Base-by-base conservation (phyloP, 2,797 vertebrate genomes). In the Chloroceryle amazona region DNA sequence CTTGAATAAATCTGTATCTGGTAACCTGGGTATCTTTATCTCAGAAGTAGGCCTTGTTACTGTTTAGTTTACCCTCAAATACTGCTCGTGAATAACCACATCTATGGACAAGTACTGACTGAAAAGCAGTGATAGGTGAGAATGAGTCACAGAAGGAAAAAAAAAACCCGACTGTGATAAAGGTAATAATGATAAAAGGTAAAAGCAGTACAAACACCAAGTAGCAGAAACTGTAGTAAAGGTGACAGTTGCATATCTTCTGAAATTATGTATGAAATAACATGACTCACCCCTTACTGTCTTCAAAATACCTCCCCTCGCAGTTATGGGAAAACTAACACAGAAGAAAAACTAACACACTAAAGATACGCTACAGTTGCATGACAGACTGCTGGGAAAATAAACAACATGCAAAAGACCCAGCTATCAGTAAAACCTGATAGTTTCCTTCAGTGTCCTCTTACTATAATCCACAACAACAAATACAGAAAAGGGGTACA, bases 21-120 rank as follows among this genome's bases (percentile, higher is more conserved):
- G 54, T 79, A 84, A 90, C 86, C 18, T 31, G 20, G 35, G 44
- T 55, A 94, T 62, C 44, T 84, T 72, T 68, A 89, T 73, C 74
- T 42, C 67, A 55, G 42, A 85, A 70, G 39, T 3, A 3, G 14
- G 47, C 9, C 25, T 44, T 70, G 54, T 21, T 71, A 47, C 35
- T 86, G 33, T 62, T 60, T 75, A 52, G 42, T 82, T 93, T 85
- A 92, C 12, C 31, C 31, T 72, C 60, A 66, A 79, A 93, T 29
- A 72, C 39, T 41, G 19, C 10, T 89, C 22, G 31, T 68, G 51
- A 84, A 22, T 79, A 90, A 81, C 37, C 89, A 35, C 21, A 66
- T 57, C 15, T 54, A 33, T 67, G 42, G 58, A 71, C 68, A 81
- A 93, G 83, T 62, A 62, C n/a, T 20, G 47, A 79, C 0, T 75